Conservation (phyloP, 1,140 invertebrate species). For the Diorhabda elongata region DNA sequence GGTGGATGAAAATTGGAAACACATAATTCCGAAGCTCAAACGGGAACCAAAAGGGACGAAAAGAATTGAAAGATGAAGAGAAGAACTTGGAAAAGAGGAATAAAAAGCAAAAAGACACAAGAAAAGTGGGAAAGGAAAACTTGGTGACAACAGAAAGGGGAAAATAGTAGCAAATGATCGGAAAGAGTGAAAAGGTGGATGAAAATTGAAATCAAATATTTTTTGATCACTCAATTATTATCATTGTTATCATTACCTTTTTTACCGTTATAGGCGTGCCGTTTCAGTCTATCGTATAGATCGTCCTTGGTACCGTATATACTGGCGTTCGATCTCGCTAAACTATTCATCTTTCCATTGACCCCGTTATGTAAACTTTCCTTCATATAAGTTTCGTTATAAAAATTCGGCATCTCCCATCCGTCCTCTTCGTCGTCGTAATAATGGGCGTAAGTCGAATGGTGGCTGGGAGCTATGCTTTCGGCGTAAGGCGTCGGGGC, state of each 20-base stretch:
- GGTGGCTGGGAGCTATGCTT: conserved; percentile 90
- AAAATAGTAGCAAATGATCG: too few relatives aligned
- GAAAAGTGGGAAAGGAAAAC: too few relatives aligned
- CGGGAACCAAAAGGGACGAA: too few relatives aligned
- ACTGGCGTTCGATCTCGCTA: conserved; percentile 86
- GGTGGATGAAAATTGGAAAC: too few relatives aligned
- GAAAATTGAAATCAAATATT: conserved; percentile 2
- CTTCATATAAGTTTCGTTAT: conserved; percentile 96
- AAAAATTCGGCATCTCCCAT: conserved; percentile 97
- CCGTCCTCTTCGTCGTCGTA: conserved; percentile 93
- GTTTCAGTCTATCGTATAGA: conserved; percentile 89
- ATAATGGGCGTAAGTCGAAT: conserved; percentile 92
- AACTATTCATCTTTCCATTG: conserved; percentile 80
- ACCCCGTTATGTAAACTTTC: conserved; percentile 76
- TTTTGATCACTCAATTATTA: background rate
- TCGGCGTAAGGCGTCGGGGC: conserved; percentile 89
- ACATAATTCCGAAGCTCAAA: too few relatives aligned
- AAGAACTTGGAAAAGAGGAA: too few relatives aligned
- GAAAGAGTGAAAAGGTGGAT: too few relatives aligned
- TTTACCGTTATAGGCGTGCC: conserved; percentile 92
- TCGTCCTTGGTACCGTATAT: conserved; percentile 95
- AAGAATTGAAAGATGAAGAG: too few relatives aligned
- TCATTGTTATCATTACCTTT: conserved; percentile 66
- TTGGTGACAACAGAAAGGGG: too few relatives aligned
- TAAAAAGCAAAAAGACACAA: too few relatives aligned